Evolutionary conservation across 2,113 vertebrate genomes (phyloP).

Genomic region (Siniperca chuatsi): DNA sequence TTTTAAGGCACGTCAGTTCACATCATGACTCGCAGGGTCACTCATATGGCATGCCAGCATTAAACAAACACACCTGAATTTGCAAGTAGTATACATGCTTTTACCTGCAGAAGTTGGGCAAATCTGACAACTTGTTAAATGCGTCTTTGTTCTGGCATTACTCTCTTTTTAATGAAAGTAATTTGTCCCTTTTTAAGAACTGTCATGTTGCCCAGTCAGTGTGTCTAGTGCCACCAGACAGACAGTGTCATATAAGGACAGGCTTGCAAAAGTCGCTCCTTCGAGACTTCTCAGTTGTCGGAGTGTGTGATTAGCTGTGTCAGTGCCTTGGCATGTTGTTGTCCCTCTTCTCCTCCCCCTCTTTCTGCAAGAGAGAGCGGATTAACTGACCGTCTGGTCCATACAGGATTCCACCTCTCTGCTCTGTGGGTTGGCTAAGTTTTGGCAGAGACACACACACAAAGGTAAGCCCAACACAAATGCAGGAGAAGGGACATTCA

Average conservation of each 20-base stretch:
- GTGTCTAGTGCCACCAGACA: constrained; percentile 15
- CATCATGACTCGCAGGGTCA: background rate
- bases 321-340: constrained; percentile 48
- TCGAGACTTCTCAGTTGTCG: constrained; percentile 38
- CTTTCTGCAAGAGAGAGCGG: constrained; percentile 51
- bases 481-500: constrained; percentile 36
- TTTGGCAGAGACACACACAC: constrained; percentile 33
- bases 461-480: constrained; percentile 41
- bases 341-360: constrained; percentile 46
- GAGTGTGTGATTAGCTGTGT: constrained; percentile 68
- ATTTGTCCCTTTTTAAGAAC: background rate
- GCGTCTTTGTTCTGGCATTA: background rate
- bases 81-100: background rate
- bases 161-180: background rate
- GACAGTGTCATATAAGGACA: constrained; percentile 24
- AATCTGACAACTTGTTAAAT: background rate
- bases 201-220: background rate
- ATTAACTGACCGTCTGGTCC: constrained; percentile 74
- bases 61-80: background rate
- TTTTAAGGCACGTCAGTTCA: background rate
- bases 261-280: constrained; percentile 43
- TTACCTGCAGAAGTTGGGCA: background rate
- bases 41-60: background rate
- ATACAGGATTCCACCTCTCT: constrained; percentile 49
- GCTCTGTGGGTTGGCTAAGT: constrained; percentile 42